Evolutionary conservation across 2,888 invertebrate species (phyloP), one percentile per base, ranked within the genome.

Genomic region (Nasonovia ribisnigri): DNA sequence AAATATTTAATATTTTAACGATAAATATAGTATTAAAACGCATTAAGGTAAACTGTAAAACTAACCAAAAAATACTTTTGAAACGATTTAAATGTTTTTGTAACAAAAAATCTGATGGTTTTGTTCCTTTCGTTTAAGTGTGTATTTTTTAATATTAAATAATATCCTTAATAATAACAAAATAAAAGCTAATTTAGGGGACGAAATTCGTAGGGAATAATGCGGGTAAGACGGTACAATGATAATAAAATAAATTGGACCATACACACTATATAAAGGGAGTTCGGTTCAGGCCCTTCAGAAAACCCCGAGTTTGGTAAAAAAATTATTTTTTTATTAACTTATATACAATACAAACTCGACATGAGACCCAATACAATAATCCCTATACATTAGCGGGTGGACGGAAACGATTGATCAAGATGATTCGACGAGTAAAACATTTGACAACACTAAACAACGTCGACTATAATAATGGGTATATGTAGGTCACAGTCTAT

Each of bases 171-270:
- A 54, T 84, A 51, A 51, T 36, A 84, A 84, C 13, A 8, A 16
- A 84, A 36, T 51, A 42, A 36, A 20, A 51, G 11, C n/a, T 91
- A 11, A 51, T 91, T 91, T 51, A 26, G 48, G 48, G 26, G 77
- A 16, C 26, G 10, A 42, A 77, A 84, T 29, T 51, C 16, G 42
- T 42, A n/a, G 46, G 51, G 8, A 90, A 77, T 84, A 91, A 91
- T 91, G 90, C 90, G 90, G 90, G 90, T 51, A 24, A 88, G n/a
- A 88, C 51, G 51, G 51, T 20, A 36, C 36, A 90, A 26, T 90
- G 48, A 29, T 46, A 24, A 90, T n/a, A 90, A 67, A 67, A 48
- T 77, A 77, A 77, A 77, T 77, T 77, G 36, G 77, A 77, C 77
- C 36, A 20, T 77, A 36, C 77, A 36, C 36, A 77, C 20, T 77